Conservation (phyloP, 1,140 invertebrate species). For the Neuroterus valhalla region DNA sequence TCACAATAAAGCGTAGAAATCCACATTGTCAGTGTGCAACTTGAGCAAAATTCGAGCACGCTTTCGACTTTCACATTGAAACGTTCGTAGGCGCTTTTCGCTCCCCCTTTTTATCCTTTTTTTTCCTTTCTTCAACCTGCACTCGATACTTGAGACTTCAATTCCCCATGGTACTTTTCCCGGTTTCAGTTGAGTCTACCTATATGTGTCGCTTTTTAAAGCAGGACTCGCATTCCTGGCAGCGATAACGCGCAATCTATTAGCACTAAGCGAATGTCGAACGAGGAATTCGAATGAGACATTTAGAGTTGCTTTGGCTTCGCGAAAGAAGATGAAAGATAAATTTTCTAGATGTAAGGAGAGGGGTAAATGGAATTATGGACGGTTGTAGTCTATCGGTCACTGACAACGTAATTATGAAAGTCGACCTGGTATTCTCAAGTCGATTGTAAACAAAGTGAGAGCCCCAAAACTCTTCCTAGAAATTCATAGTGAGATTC, state of each 20-base stretch:
- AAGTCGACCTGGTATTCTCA: conserved; percentile 23
- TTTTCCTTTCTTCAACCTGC: not conserved
- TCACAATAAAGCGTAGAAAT: conserved; percentile 1
- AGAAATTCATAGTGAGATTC: not conserved
- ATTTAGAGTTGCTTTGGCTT: not conserved
- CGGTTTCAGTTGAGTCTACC: conserved; percentile 18
- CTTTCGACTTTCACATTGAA: conserved; percentile 11
- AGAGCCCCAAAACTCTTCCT: conserved; percentile 6
- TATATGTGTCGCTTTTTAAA: conserved; percentile 36
- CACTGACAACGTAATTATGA: conserved; percentile 25
- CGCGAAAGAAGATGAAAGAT: conserved; percentile 14
- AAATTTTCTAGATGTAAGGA: not conserved
- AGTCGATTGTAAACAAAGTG: conserved; percentile 20
- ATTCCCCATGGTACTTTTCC: not conserved
- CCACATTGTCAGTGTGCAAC: not conserved
- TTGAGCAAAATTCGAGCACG: conserved; percentile 3
- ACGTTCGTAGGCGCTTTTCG: not conserved
- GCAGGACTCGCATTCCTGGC: conserved; percentile 41
- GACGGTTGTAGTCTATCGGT: conserved; percentile 7
- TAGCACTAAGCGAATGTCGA: conserved; percentile 31
- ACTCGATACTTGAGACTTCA: not conserved
- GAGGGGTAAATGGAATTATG: not conserved
- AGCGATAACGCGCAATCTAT: conserved; percentile 47
- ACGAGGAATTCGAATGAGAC: conserved; percentile 28
- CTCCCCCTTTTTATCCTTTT: not conserved